Conservation (phyloP, 2,888 invertebrate species). For the Drosophila subquinaria region DNA sequence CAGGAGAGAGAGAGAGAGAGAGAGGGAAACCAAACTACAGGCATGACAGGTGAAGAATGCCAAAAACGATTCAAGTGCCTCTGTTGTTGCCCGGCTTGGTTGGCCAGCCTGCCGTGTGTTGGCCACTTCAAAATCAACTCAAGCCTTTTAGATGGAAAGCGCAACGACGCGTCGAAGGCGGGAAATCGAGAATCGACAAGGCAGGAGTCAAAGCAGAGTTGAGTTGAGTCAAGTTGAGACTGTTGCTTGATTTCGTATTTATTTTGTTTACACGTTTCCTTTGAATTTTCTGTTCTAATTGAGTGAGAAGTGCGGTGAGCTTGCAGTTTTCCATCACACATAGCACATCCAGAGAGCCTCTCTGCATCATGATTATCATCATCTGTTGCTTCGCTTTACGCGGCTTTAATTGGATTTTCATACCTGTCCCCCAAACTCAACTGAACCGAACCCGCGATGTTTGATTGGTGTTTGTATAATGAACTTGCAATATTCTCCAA, state of each 20-base stretch:
- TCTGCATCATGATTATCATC: constrained; percentile 51
- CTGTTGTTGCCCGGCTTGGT: constrained; percentile 54
- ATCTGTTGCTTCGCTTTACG: constrained; percentile 61
- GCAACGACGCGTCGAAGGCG: constrained; percentile 36
- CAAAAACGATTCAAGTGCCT: constrained; percentile 73
- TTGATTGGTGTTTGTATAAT: constrained; percentile 81
- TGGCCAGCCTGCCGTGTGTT: constrained; percentile 46
- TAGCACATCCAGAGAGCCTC: constrained; percentile 42
- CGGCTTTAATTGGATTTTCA: constrained; percentile 81
- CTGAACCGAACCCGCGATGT: constrained; percentile 41
- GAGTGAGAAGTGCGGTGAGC: constrained; percentile 76
- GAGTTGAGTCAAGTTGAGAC: constrained; percentile 23
- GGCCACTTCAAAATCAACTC: constrained; percentile 75
- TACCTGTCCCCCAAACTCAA: constrained; percentile 55
- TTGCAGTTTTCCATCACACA: constrained; percentile 73
- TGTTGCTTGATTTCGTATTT: constrained; percentile 68
- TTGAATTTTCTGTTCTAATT: constrained; percentile 82
- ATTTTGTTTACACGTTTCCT: constrained; percentile 77
- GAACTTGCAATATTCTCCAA: constrained; percentile 77
- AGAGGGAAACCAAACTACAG: constrained; percentile 54
- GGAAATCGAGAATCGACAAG: constrained; percentile 64
- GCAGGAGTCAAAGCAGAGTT: constrained; percentile 42
- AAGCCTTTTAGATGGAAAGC: constrained; percentile 77
- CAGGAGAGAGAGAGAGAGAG: neutral
- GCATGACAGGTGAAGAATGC: constrained; percentile 81